Conservation (phyloP, 1,140 invertebrate genomes). For the Stegodyphus mimosarum region DNA sequence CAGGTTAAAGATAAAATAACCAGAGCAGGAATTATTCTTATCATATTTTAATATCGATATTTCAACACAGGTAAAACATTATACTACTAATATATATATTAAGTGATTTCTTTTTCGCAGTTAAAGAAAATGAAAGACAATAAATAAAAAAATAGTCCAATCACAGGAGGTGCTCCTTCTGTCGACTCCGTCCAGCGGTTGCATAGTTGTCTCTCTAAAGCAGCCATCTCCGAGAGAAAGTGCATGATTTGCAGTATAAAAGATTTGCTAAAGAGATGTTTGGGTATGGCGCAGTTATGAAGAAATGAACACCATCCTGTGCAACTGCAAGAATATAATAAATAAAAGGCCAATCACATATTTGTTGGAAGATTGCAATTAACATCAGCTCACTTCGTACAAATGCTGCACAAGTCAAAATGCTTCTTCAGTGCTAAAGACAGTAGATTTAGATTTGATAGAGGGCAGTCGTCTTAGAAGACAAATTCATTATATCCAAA, state of each 20-base stretch:
- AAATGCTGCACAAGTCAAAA: background rate
- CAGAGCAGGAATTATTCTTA: too few relatives aligned
- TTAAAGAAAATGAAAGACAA: too few relatives aligned
- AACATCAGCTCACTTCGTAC: conserved; percentile 5
- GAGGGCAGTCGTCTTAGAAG: background rate
- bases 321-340: background rate
- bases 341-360: background rate
- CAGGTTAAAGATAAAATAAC: too few relatives aligned
- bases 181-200: too few relatives aligned
- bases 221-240: too few relatives aligned
- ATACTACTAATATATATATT: too few relatives aligned
- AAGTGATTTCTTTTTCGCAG: too few relatives aligned
- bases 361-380: background rate
- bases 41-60: too few relatives aligned
- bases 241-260: background rate
- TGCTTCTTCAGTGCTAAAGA: background rate
- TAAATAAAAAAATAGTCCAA: too few relatives aligned
- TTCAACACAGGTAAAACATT: too few relatives aligned
- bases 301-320: background rate
- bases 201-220: too few relatives aligned
- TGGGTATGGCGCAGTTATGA: background rate
- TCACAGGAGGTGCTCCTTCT: too few relatives aligned
- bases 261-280: background rate
- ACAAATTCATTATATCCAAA: background rate
- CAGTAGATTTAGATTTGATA: background rate